Evolutionary conservation across 2,797 vertebrate species (phyloP).

Genomic region (Galagoides demidoff): DNA sequence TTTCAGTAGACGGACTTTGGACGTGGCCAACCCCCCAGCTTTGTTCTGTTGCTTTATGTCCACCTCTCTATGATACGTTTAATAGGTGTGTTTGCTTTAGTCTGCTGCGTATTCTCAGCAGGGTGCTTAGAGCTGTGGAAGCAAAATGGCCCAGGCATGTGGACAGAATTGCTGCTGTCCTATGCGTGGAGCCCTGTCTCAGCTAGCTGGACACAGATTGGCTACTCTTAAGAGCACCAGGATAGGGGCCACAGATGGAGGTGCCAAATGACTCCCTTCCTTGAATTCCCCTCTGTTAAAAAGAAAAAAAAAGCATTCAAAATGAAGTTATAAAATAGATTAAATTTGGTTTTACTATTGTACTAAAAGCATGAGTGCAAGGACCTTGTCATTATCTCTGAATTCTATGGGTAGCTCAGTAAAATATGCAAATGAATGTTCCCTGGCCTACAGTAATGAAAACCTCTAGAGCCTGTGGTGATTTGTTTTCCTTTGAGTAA

Average conservation of each 20-base stretch:
- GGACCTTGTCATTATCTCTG: neutral
- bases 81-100: neutral
- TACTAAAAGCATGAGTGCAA: neutral
- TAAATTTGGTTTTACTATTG: neutral
- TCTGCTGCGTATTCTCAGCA: neutral
- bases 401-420: neutral
- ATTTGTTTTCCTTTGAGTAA: neutral
- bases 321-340: constrained; percentile 3
- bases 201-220: neutral
- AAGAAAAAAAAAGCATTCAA: neutral
- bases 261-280: neutral
- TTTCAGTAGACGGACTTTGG: neutral
- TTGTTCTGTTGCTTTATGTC: neutral
- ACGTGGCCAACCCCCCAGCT: neutral
- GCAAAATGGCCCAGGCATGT: too few species aligned
- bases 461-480: neutral
- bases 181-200: neutral
- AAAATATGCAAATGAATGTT: neutral
- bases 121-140: neutral
- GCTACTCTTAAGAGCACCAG: neutral
- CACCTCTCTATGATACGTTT: neutral
- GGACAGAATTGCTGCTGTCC: neutral
- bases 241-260: neutral
- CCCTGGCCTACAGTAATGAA: neutral
- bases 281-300: neutral